phyloP scores from a whole-genome alignment of 2,888 invertebrate genomes.

The Teinopalpus imperialis region DNA sequence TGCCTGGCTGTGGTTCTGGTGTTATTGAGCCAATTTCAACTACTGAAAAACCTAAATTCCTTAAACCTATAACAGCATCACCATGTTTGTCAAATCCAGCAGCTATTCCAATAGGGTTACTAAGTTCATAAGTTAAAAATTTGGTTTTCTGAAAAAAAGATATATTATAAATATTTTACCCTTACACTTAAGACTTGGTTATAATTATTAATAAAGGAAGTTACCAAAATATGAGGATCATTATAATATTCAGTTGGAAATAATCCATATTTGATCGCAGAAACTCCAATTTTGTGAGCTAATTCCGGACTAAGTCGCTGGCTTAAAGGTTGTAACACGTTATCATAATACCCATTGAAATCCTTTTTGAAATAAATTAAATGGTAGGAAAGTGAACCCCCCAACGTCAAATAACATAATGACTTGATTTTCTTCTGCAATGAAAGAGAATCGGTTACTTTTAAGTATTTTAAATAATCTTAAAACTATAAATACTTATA shows the following conservation, averaged over 20 bases:
- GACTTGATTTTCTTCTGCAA: conserved; percentile 87
- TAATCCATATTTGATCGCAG: conserved; percentile 88
- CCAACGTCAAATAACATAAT: conserved; percentile 83
- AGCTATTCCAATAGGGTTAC: conserved; percentile 97
- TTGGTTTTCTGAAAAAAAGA: conserved; percentile 82
- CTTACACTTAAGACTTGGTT: no score
- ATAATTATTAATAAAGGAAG: no score
- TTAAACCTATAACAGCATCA: conserved; percentile 92
- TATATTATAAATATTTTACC: conserved; percentile 1
- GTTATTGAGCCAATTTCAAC: conserved; percentile 98
- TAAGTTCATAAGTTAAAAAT: conserved; percentile 87
- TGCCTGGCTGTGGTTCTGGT: conserved; percentile 95
- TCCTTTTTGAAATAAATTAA: conserved; percentile 87
- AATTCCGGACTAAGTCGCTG: conserved; percentile 89
- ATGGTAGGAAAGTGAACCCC: conserved; percentile 85
- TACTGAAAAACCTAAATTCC: conserved; percentile 95
- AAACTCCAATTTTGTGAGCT: conserved; percentile 90
- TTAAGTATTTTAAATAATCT: neutral
- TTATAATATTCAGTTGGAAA: conserved; percentile 82
- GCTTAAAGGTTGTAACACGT: conserved; percentile 86
- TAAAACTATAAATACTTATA: conserved; percentile 1
- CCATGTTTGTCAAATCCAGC: conserved; percentile 99
- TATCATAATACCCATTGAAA: conserved; percentile 89
- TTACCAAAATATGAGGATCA: conserved; percentile 86
- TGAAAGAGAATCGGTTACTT: neutral